phyloP scores from a whole-genome alignment of 1,140 invertebrate genomes.

The Piezodorus guildinii region DNA sequence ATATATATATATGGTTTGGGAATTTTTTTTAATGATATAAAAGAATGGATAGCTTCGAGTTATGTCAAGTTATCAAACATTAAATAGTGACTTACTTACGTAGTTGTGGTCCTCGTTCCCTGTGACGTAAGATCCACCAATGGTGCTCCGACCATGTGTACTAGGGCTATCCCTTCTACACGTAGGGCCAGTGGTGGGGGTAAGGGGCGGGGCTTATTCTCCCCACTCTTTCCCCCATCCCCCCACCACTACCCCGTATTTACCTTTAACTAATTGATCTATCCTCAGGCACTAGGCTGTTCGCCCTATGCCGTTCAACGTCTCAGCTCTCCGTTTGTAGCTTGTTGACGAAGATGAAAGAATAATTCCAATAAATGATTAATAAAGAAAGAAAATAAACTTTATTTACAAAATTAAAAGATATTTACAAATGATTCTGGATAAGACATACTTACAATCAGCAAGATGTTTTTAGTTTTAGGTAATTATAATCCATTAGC shows the following conservation, averaged over 20 bases:
- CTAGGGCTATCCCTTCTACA: conserved; percentile 2
- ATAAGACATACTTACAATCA: no score
- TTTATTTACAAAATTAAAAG: no score
- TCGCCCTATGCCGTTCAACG: not conserved
- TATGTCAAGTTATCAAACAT: not conserved
- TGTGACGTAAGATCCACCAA: conserved; percentile 9
- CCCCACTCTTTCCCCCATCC: not conserved
- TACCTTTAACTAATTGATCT: conserved; percentile 12
- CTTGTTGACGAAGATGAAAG: no score
- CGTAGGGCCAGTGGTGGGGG: not conserved
- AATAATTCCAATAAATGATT: no score
- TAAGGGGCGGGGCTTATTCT: not conserved
- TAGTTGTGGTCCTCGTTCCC: conserved; percentile 4
- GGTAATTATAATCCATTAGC: no score
- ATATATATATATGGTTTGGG: no score
- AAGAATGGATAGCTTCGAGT: no score
- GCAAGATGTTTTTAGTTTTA: no score
- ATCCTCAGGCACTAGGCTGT: not conserved
- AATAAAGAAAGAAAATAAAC: no score
- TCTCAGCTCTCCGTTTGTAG: no score
- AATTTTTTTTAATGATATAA: no score
- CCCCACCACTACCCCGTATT: conserved; percentile 3
- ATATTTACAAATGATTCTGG: no score
- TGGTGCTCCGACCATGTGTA: conserved; percentile 15
- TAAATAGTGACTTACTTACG: not conserved